Evolutionary conservation across 2,797 vertebrate species (phyloP).

Genomic region (Synanceia verrucosa): DNA sequence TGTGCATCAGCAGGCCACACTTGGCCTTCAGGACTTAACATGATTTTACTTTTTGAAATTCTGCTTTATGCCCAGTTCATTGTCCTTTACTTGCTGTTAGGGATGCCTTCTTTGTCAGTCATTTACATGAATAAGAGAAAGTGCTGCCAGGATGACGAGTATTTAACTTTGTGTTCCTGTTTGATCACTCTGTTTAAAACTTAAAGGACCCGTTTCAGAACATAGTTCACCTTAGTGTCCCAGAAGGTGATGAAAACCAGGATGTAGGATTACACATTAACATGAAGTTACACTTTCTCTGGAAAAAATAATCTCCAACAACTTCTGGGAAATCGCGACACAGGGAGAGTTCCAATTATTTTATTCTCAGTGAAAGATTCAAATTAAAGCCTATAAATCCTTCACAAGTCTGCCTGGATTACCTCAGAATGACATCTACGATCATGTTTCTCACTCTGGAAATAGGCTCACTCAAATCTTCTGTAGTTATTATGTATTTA

Average conservation of each 20-base stretch:
- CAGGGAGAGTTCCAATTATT: background rate
- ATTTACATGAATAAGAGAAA: constrained; percentile 33
- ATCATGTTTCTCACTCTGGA: background rate
- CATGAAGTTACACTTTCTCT: constrained; percentile 19
- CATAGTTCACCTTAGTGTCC: constrained; percentile 40
- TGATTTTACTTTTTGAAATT: constrained; percentile 22
- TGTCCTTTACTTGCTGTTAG: constrained; percentile 11
- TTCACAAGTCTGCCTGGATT: background rate
- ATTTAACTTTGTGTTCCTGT: background rate
- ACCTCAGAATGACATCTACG: background rate
- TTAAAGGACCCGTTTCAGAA: constrained; percentile 50
- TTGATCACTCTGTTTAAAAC: background rate
- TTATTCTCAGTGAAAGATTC: constrained; percentile 38
- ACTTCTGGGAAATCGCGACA: constrained; percentile 42
- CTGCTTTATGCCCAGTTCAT: constrained; percentile 24
- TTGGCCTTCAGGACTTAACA: constrained; percentile 13
- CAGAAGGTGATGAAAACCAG: constrained; percentile 23
- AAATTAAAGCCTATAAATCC: constrained; percentile 35
- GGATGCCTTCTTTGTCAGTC: constrained; percentile 35
- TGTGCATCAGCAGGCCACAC: constrained; percentile 27
- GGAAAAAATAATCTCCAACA: constrained; percentile 53
- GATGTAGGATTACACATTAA: constrained; percentile 46
- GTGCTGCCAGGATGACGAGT: background rate
- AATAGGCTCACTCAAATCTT: background rate
- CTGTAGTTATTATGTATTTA: background rate